Percentiles rank a stretch among this genome's conserved stretches.
Evolutionary conservation across 2,888 invertebrate genomes (phyloP).

Genomic region (Cyclophora punctaria): DNA sequence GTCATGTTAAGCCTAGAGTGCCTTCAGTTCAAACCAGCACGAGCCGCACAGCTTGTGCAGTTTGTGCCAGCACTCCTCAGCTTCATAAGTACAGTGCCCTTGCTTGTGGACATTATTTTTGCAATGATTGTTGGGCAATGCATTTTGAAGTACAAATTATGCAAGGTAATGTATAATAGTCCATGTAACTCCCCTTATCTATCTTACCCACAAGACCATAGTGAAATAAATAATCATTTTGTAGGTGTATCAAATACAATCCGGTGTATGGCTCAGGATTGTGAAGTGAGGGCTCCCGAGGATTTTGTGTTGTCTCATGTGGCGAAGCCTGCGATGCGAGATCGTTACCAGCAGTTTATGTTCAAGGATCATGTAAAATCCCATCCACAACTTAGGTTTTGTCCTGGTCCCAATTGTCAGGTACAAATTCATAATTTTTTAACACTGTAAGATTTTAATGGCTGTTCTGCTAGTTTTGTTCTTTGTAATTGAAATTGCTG

Average conservation of each 20-base stretch:
- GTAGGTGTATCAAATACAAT: constrained; percentile 87
- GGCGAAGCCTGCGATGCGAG: constrained; percentile 86
- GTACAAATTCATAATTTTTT: constrained; percentile 34
- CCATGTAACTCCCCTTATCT: not conserved
- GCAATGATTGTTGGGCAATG: constrained; percentile 96
- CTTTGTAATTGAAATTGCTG: no score
- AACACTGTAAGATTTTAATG: no score
- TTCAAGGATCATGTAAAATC: constrained; percentile 97
- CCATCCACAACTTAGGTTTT: constrained; percentile 92
- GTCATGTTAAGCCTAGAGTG: constrained; percentile 60
- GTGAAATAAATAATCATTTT: constrained; percentile 7
- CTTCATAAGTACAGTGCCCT: constrained; percentile 85
- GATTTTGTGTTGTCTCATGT: constrained; percentile 94
- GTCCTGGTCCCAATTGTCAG: constrained; percentile 97
- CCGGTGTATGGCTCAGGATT: constrained; percentile 97
- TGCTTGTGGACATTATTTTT: constrained; percentile 94
- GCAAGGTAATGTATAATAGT: constrained; percentile 77
- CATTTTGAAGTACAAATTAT: constrained; percentile 97
- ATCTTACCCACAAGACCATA: no score
- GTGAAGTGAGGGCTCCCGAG: constrained; percentile 95
- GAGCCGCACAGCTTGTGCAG: constrained; percentile 78
- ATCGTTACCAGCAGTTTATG: constrained; percentile 96
- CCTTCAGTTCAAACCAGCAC: constrained; percentile 40
- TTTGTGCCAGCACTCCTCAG: constrained; percentile 82
- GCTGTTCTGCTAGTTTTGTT: no score